Percentiles rank a stretch among this genome's conserved stretches.
Evolutionary conservation across 2,888 invertebrate species (phyloP).

Genomic region (Bombyx huttoni): DNA sequence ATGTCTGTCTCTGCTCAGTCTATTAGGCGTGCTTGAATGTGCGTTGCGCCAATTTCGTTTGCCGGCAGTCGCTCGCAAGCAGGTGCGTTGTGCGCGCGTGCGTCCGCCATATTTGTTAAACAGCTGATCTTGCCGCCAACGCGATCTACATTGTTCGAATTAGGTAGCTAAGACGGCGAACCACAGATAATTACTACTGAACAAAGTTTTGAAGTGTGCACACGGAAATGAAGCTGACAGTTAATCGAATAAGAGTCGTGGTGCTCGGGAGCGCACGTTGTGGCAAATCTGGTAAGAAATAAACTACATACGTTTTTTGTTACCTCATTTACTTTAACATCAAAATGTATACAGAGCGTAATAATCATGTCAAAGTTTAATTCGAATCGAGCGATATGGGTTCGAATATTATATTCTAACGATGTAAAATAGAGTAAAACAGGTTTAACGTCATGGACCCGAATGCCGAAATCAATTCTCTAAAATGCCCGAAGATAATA

Average conservation of each 20-base stretch:
- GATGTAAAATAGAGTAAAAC: not conserved
- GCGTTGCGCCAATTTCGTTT: conserved; percentile 58
- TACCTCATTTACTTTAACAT: too few species aligned
- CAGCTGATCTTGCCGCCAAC: conserved; percentile 52
- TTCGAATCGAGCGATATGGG: too few species aligned
- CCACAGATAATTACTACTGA: conserved; percentile 12
- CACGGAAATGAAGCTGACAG: conserved; percentile 77
- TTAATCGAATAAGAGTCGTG: conserved; percentile 83
- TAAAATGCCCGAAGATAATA: conserved; percentile 40
- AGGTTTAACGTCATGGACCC: not conserved
- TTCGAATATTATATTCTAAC: not conserved
- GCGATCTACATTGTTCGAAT: conserved; percentile 29
- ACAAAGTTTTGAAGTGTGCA: not conserved
- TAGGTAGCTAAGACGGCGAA: conserved; percentile 16
- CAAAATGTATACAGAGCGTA: not conserved
- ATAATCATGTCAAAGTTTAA: too few species aligned
- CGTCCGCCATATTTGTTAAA: conserved; percentile 40
- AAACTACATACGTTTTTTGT: conserved; percentile 6
- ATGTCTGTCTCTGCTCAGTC: conserved; percentile 31
- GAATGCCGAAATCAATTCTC: conserved; percentile 50
- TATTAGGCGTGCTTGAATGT: conserved; percentile 43
- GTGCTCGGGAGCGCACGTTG: conserved; percentile 82
- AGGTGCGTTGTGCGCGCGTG: conserved; percentile 65
- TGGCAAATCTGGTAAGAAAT: conserved; percentile 81
- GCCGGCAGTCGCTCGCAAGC: conserved; percentile 62